Conservation (phyloP, 1,140 invertebrate genomes). For the Aricia agestis region DNA sequence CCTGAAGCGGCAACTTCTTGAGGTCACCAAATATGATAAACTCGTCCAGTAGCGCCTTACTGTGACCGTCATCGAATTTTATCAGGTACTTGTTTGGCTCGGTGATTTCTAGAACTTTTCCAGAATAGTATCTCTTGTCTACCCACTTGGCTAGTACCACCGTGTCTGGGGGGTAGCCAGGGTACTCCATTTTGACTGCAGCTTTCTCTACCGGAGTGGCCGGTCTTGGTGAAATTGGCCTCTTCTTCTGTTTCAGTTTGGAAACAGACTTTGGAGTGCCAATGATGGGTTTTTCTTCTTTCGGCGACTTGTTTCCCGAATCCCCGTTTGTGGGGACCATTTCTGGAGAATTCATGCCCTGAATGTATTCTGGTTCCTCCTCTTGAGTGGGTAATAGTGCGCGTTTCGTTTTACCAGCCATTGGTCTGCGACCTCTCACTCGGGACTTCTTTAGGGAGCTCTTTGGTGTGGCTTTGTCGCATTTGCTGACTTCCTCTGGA, state of each 20-base stretch:
- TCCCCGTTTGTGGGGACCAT: slow-evolving; percentile 66
- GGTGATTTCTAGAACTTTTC: slow-evolving; percentile 72
- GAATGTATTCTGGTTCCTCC: slow-evolving; percentile 62
- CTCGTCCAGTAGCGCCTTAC: slow-evolving; percentile 76
- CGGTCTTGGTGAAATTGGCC: slow-evolving; percentile 57
- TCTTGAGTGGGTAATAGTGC: slow-evolving; percentile 62
- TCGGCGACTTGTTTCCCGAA: slow-evolving; percentile 52
- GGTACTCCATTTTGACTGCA: slow-evolving; percentile 52
- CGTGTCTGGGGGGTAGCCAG: slow-evolving; percentile 65
- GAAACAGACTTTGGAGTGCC: slow-evolving; percentile 62
- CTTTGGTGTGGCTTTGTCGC: slow-evolving; percentile 66
- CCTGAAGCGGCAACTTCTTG: slow-evolving; percentile 66
- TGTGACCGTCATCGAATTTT: slow-evolving; percentile 78
- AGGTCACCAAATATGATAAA: slow-evolving; percentile 77
- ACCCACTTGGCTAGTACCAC: slow-evolving; percentile 80
- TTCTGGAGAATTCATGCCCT: slow-evolving; percentile 73
- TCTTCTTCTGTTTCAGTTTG: slow-evolving; percentile 60
- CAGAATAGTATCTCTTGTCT: slow-evolving; percentile 80
- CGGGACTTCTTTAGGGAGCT: slow-evolving; percentile 70
- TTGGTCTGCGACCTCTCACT: slow-evolving; percentile 56
- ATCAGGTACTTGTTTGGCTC: slow-evolving; percentile 78
- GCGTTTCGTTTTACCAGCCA: slow-evolving; percentile 64
- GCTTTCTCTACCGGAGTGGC: slow-evolving; percentile 63
- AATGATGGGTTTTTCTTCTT: slow-evolving; percentile 60
- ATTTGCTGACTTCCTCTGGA: slow-evolving; percentile 64